Evolutionary conservation across 2,888 invertebrate species (phyloP).

Genomic region (Stenodema calcarata): DNA sequence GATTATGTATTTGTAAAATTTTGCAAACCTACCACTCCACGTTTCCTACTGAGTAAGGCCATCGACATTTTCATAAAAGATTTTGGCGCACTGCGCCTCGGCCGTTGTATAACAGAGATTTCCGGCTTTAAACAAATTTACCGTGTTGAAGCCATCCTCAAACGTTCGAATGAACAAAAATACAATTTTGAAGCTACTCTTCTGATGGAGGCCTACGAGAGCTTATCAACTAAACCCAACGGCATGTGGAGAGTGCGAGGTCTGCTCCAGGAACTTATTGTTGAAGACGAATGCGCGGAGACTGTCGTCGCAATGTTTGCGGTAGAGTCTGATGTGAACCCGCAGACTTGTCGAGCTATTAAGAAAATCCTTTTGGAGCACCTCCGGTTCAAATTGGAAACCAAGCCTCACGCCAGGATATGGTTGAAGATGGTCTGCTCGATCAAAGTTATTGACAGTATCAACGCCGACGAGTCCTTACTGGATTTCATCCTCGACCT

Average conservation of each 20-base stretch:
- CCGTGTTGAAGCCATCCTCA: background rate
- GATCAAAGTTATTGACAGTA: background rate
- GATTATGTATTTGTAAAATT: background rate
- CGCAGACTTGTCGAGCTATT: background rate
- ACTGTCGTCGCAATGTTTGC: slow-evolving; percentile 20
- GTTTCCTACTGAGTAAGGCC: background rate
- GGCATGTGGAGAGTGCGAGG: background rate
- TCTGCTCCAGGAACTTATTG: background rate
- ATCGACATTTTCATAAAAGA: background rate
- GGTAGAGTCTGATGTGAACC: background rate
- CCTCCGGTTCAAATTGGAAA: background rate
- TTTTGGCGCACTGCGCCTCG: background rate
- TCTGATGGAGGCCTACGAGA: background rate
- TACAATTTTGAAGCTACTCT: background rate
- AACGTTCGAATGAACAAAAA: background rate
- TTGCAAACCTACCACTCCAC: background rate
- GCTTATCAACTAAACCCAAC: background rate
- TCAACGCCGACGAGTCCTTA: background rate
- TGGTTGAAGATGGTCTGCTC: background rate
- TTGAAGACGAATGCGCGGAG: slow-evolving; percentile 24
- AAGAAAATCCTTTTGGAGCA: background rate
- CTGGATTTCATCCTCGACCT: background rate
- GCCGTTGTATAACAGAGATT: background rate
- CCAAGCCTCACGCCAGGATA: background rate
- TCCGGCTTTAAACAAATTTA: background rate